Base-by-base conservation (phyloP, 2,888 invertebrate species). In the Harmothoe impar region DNA sequence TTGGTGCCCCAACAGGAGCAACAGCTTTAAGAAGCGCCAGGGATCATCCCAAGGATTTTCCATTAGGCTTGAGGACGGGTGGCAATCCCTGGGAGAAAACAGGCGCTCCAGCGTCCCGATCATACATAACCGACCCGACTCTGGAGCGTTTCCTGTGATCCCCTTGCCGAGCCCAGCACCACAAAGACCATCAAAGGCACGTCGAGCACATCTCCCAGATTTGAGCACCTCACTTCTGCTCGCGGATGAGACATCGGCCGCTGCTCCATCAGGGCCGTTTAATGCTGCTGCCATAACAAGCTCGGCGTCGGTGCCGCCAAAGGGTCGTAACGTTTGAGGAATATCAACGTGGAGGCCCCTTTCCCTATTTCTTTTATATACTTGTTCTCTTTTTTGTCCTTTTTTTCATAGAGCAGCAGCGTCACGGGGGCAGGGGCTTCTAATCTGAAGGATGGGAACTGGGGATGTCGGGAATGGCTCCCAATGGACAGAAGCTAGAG, bases 281-380 rank as follows among this genome's bases (percentile, higher is more conserved):
- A 72, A 72, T 72, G 25, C 72, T 29, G 29, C 72, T 29, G 72
- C 72, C 72, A 72, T 29, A 72, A 72, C 72, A 72, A 72, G 72
- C 25, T 72, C 29, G 25, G 29, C 29, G 72, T 15, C 72, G 7
- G 15, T 15, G 72, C 31, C 31, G 0, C 31, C 72, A 29, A 29
- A 68, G n/a, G 68, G 68, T 5, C 68, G 5, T 15, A 23, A 72
- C 29, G 72, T 20, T 29, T 29, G 72, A 72, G 29, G 72, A 72
- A 72, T 72, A 72, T 72, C 72, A 72, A 72, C 72, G 72, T 15
- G 20, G 3, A n/a, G 62, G 20, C 62, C 62, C 62, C 62, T 12
- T n/a, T 3, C 62, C 62, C 1, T n/a, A 20, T n/a, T 10, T 15
- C 20, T 15, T 62, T n/a, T 15, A 62, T n/a, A 62, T 62, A 62